Base-by-base conservation (phyloP, 2,888 invertebrate species). In the Entomobrya multifasciata region DNA sequence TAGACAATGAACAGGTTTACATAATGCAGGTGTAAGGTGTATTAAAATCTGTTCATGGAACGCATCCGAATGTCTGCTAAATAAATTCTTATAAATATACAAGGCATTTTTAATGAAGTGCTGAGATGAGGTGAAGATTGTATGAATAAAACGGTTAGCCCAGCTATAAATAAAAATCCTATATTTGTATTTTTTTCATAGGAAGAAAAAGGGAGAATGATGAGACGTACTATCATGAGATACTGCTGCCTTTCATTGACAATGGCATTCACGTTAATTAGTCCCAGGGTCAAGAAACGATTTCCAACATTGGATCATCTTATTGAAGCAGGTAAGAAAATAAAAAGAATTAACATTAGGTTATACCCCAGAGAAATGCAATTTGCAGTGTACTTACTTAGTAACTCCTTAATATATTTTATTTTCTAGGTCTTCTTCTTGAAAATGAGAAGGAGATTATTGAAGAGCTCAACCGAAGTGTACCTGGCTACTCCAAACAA, bases 241-340 rank as follows among this genome's bases (percentile, higher is more conserved):
- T 97, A 96, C 92, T 96, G 94, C 6, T 97, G 97, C 92, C 94
- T 97, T 41, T 96, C 96, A 91, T 94, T 97, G n/a, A 96, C 97
- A 0, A 95, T 97, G 95, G 96, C 96, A 87, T 94, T 97, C 91
- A 95, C 96, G 52, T 96, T 96, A 94, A 96, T 97, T 88, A 96
- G 97, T 77, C 97, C 97, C 0, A 94, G 96, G 67, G 97, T 97
- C 27, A 97, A 97, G 92, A 97, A 97, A 92, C 94, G 97, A 17
- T 97, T 97, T 92, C 97, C 97, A 0, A 95, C 96, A 0, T 93
- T 97, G 85, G 95, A 95, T 89, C 96, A 97, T 92, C 95, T 97
- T 86, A 96, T 97, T 5, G 97, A 97, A 88, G 96, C 97, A 8
- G 93, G 93, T 93, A 27, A 5, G 47, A 5, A 41, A 25, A 47